These are phyloP conservation scores for Rhinichthys klamathensis DNA, from an alignment of 2,113 vertebrate genomes.

Conservation along the genomic window DNA sequence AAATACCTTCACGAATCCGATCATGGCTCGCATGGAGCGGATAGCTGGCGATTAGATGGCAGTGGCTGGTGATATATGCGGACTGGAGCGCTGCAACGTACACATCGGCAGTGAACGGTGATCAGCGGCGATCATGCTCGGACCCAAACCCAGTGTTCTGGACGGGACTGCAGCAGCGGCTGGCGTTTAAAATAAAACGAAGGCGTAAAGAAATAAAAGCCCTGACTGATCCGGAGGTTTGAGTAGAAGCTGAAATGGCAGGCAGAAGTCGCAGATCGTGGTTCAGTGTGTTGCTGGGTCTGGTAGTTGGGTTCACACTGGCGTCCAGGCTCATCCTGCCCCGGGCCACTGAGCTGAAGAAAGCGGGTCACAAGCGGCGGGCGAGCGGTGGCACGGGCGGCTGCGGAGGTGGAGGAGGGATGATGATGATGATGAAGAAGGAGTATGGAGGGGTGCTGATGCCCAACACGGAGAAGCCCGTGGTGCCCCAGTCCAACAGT, in stretches of 20 bases:
- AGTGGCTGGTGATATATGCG: constrained; percentile 58
- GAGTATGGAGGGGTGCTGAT: constrained; percentile 68
- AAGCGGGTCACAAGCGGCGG: constrained; percentile 79
- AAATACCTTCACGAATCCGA: background rate
- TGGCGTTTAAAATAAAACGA: constrained; percentile 18
- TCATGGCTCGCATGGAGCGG: background rate
- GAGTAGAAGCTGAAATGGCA: constrained; percentile 80
- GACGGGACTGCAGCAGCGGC: constrained; percentile 41
- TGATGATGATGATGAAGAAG: constrained; percentile 53
- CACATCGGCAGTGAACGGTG: constrained; percentile 65
- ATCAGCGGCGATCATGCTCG: constrained; percentile 64
- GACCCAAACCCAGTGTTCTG: constrained; percentile 60
- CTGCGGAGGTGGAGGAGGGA: constrained; percentile 64
- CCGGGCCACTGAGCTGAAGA: constrained; percentile 82
- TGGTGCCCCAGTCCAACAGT: constrained; percentile 66
- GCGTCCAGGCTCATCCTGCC: constrained; percentile 89
- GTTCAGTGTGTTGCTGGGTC: constrained; percentile 89
- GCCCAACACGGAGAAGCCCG: constrained; percentile 63
- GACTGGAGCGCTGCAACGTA: constrained; percentile 74
- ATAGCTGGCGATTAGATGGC: constrained; percentile 33
- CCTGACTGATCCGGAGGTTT: background rate
- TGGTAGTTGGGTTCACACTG: constrained; percentile 90
- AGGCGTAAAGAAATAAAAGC: constrained; percentile 18
- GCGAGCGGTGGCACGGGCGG: constrained; percentile 70
- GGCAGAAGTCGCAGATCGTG: constrained; percentile 87